Evolutionary conservation across 2,797 vertebrate species (phyloP).

Genomic region (Octomys mimax): DNA sequence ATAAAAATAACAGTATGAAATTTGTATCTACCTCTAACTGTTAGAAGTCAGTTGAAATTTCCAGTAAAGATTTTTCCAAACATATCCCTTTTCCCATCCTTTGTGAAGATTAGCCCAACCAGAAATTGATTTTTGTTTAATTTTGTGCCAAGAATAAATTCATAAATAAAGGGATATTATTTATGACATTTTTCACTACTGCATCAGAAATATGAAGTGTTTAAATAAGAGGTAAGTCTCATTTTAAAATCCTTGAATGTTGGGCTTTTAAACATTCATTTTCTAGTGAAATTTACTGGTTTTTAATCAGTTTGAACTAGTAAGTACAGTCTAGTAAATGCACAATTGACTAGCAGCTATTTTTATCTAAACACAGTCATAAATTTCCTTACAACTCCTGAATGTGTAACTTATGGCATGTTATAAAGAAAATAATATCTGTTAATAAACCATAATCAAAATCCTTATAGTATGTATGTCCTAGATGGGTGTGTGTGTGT

Average conservation of each 20-base stretch:
- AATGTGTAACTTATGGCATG: background rate
- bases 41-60: background rate
- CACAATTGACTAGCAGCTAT: background rate
- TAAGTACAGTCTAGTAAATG: conserved; percentile 2
- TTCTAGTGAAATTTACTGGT: background rate
- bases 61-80: background rate
- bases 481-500: background rate
- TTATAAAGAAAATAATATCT: background rate
- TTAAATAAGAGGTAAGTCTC: background rate
- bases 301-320: background rate
- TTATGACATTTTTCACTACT: conserved; percentile 10
- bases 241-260: background rate
- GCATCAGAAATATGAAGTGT: background rate
- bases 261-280: background rate
- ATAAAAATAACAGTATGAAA: background rate
- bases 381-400: background rate
- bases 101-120: background rate
- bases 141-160: conserved; percentile 47
- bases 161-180: background rate
- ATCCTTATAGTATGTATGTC: background rate
- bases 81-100: background rate
- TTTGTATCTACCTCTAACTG: background rate
- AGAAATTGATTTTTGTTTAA: background rate
- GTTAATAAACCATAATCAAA: conserved; percentile 10
- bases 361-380: background rate